Percentiles rank a stretch among this genome's conserved stretches.
Evolutionary conservation across 1,140 invertebrate species (phyloP).

Genomic region (Listronotus oregonensis): DNA sequence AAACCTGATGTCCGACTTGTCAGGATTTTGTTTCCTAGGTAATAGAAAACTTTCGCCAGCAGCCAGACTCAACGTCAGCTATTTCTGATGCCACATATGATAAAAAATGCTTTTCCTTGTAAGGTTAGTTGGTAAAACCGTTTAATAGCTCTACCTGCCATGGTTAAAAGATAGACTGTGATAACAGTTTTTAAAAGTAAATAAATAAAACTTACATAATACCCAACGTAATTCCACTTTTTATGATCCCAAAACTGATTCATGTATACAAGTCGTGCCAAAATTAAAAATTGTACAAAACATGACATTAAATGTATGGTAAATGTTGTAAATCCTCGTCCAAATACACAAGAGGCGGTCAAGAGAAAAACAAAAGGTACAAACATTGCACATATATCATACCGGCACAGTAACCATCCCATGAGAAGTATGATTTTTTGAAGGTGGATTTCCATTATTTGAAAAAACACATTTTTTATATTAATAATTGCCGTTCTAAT

Average conservation of each 20-base stretch:
- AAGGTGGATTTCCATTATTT: slow-evolving; percentile 16
- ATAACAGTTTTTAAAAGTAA: too few species aligned
- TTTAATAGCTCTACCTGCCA: too few species aligned
- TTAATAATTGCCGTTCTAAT: background rate
- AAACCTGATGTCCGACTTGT: too few species aligned
- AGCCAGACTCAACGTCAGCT: too few species aligned
- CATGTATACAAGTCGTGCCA: slow-evolving; percentile 17
- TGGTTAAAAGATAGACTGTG: too few species aligned
- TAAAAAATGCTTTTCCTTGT: too few species aligned
- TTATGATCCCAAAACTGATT: background rate
- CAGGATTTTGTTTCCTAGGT: too few species aligned
- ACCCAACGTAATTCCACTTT: slow-evolving; percentile 22
- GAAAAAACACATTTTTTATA: slow-evolving; percentile 7
- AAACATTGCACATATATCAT: slow-evolving; percentile 18
- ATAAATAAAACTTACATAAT: slow-evolving; percentile 14
- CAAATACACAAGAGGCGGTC: slow-evolving; percentile 14
- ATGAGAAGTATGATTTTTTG: slow-evolving; percentile 12
- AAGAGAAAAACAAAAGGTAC: slow-evolving; percentile 13
- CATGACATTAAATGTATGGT: slow-evolving; percentile 4
- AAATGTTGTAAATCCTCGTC: background rate
- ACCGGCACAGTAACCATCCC: slow-evolving; percentile 20
- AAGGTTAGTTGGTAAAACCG: too few species aligned
- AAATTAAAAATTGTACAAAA: slow-evolving; percentile 11
- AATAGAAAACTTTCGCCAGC: too few species aligned
- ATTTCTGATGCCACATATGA: too few species aligned